Base-by-base conservation (phyloP, 2,797 vertebrate genomes). In the Naso thynnoides region DNA sequence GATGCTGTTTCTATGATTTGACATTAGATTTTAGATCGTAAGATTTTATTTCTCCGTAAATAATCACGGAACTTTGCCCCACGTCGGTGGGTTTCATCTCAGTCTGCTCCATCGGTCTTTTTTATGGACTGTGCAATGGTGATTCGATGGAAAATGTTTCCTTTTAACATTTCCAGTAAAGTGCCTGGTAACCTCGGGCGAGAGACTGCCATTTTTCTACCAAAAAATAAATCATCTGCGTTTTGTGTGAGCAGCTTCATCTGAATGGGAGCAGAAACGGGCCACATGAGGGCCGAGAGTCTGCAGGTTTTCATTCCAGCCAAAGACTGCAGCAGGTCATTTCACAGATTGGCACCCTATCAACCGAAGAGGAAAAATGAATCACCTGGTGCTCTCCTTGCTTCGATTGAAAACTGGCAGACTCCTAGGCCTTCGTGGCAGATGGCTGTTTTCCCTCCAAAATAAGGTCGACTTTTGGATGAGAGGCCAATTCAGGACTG, bases 261-360 rank as follows among this genome's bases (percentile, higher is more conserved):
- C 47, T 72, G 59, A 78, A 66, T 26, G n/a, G 61, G 60, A 38
- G 49, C 66, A 56, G 71, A 26, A 57, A 44, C 8, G 44, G 65
- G 69, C 68, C 78, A 24, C 67, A 11, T 49, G n/a, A 75, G 54
- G 81, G 39, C 73, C 62, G 18, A 41, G 27, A 52, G 21, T 44
- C 69, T 56, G 67, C 73, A 57, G 72, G 49, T 70, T 82, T 73
- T 83, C 78, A 74, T 78, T 70, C 58, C 67, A 66, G 62, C 79
- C 76, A 68, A 67, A 79, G 50, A 71, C 62, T 55, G 76, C 78
- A 70, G 73, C 76, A 69, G 71, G 60, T 85, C 75, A 78, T 86
- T 81, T 81, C 81, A 81, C 78, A 86, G 76, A 83, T 76, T 84
- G 80, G 67, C 83, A 65, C 81, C 82, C 76, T 72, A 81, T 91